These are phyloP conservation scores for Cassiopea xamachana DNA, from an alignment of 30 jellyfish, hydroid and myxozoan species.

Conservation along the genomic window DNA sequence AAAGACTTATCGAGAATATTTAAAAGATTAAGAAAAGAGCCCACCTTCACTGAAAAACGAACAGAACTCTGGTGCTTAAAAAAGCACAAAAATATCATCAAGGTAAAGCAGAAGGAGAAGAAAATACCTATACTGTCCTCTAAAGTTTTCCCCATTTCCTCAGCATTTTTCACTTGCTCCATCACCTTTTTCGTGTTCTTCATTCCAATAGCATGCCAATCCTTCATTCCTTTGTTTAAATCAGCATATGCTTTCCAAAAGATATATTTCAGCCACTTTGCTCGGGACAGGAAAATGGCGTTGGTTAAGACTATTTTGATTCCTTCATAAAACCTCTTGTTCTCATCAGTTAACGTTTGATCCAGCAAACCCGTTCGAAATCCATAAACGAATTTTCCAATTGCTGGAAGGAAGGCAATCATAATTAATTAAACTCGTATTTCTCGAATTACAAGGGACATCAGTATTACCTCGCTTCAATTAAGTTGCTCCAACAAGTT, in stretches of 20 bases:
- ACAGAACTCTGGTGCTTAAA: no score
- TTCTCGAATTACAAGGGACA: no score
- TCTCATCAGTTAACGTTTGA: not conserved
- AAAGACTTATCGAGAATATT: no score
- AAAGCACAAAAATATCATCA: no score
- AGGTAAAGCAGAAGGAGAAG: not conserved
- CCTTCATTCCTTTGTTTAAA: not conserved
- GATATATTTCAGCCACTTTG: not conserved
- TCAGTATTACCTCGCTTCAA: no score
- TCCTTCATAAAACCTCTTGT: conserved; percentile 1
- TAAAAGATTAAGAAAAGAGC: no score
- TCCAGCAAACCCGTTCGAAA: conserved; percentile 14
- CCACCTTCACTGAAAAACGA: no score
- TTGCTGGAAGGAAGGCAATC: not conserved
- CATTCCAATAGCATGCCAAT: not conserved
- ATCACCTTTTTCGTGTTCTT: not conserved
- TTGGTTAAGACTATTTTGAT: not conserved
- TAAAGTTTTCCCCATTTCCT: not conserved
- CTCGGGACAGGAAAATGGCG: not conserved
- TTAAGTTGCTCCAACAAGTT: no score
- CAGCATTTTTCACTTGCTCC: not conserved
- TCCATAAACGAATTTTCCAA: conserved; percentile 11
- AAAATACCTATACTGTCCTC: not conserved
- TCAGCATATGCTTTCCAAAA: not conserved
- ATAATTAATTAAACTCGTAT: no score